Evolutionary conservation across 2,797 vertebrate species (phyloP).

Genomic region (Phalloptychus januarius): DNA sequence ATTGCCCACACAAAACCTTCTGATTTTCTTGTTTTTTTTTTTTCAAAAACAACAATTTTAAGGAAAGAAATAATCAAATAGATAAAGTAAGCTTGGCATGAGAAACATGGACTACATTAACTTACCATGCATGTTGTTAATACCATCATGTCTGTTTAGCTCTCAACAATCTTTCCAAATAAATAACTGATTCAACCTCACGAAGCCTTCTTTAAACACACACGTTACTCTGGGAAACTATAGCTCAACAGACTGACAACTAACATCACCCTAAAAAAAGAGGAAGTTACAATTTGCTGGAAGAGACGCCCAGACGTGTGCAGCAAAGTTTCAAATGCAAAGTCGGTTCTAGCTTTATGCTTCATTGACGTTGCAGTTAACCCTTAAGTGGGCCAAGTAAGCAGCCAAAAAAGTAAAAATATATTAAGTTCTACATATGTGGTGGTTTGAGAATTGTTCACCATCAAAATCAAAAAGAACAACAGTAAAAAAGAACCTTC

Average conservation of each 20-base stretch:
- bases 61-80: neutral
- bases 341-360: neutral
- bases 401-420: neutral
- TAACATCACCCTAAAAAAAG: conserved; percentile 22
- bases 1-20: neutral
- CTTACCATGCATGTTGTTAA: conserved; percentile 66
- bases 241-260: neutral
- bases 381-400: neutral
- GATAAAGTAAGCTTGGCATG: neutral
- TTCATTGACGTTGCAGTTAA: neutral
- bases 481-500: neutral
- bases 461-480: neutral
- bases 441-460: neutral
- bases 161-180: neutral
- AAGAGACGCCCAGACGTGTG: neutral
- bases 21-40: neutral
- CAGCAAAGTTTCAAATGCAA: conserved; percentile 37
- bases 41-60: neutral
- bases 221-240: neutral
- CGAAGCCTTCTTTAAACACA: neutral
- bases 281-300: conserved; percentile 45
- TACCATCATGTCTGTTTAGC: conserved; percentile 29
- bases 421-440: too few relatives aligned
- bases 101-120: neutral
- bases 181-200: neutral